Conservation (phyloP, 2,113 vertebrate species). For the Pomatorhinus ruficollis region DNA sequence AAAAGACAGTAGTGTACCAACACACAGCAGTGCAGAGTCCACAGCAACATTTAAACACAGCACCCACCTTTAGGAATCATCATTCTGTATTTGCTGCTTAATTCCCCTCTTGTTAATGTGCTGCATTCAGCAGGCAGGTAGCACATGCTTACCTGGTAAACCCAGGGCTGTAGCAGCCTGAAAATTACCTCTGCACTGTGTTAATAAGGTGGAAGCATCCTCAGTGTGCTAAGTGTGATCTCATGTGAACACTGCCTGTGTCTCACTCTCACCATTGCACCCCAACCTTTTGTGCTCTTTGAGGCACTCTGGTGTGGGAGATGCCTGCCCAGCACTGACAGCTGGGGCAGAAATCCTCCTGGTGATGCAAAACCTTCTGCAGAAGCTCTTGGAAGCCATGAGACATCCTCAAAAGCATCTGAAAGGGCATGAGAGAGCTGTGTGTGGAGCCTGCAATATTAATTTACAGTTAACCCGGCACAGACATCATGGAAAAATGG, state of each 20-base stretch:
- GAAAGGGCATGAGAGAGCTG: background rate
- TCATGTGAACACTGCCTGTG: background rate
- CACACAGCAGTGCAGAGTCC: background rate
- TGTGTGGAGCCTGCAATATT: background rate
- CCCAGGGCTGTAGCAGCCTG: background rate
- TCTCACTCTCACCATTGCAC: no score
- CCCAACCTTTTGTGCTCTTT: background rate
- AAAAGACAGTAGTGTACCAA: background rate
- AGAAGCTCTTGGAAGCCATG: background rate
- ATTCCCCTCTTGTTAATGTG: background rate
- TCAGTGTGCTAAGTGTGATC: background rate
- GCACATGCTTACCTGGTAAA: rapidly evolving
- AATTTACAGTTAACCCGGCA: background rate
- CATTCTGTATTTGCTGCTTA: background rate
- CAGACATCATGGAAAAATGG: background rate
- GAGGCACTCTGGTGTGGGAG: background rate
- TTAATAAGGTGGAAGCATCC: background rate
- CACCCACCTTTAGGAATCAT: background rate
- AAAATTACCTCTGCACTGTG: background rate
- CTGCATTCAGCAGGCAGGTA: background rate
- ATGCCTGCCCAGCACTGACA: background rate
- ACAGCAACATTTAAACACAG: background rate
- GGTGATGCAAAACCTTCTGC: background rate
- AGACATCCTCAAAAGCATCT: background rate
- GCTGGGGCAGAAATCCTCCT: background rate